These are phyloP conservation scores for Aphrophora alni DNA, from an alignment of 2,888 invertebrate genomes.

Conservation along the genomic window DNA sequence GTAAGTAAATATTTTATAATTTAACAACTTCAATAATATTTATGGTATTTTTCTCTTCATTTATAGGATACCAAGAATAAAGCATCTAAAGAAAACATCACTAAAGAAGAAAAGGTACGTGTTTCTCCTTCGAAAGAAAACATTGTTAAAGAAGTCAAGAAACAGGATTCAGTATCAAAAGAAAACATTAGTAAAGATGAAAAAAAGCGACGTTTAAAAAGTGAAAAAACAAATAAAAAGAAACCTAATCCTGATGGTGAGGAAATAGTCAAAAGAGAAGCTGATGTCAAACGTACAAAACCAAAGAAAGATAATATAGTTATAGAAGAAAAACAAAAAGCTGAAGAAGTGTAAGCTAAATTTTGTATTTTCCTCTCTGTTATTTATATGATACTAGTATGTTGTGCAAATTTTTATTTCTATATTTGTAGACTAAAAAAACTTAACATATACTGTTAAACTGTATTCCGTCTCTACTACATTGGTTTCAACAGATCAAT, in stretches of 20 bases:
- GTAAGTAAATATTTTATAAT: too few species aligned
- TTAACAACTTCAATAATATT: too few species aligned
- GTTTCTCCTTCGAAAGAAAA: neutral
- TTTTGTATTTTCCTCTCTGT: too few species aligned
- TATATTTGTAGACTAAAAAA: too few species aligned
- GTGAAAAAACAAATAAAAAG: conserved; percentile 2
- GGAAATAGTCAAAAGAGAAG: neutral
- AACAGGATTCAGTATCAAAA: conserved; percentile 13
- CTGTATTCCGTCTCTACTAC: too few species aligned
- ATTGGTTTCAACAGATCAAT: too few species aligned
- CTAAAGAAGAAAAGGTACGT: conserved; percentile 14
- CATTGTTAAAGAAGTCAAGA: conserved; percentile 2
- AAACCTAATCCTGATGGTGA: neutral
- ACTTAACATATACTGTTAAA: too few species aligned
- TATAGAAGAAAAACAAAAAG: neutral
- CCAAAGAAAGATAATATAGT: neutral
- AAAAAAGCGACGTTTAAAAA: conserved; percentile 53
- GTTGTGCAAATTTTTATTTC: too few species aligned
- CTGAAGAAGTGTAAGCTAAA: neutral
- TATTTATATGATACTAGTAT: too few species aligned
- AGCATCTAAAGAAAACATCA: conserved; percentile 17
- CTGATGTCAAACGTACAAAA: neutral
- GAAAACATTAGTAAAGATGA: conserved; percentile 42
- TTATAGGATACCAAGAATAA: neutral
- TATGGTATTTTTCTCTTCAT: too few species aligned